A percentile compares a stretch with the other conserved stretches of the same genome.
phyloP scores from a whole-genome alignment of 2,888 invertebrate genomes.

The Polyommatus icarus region DNA sequence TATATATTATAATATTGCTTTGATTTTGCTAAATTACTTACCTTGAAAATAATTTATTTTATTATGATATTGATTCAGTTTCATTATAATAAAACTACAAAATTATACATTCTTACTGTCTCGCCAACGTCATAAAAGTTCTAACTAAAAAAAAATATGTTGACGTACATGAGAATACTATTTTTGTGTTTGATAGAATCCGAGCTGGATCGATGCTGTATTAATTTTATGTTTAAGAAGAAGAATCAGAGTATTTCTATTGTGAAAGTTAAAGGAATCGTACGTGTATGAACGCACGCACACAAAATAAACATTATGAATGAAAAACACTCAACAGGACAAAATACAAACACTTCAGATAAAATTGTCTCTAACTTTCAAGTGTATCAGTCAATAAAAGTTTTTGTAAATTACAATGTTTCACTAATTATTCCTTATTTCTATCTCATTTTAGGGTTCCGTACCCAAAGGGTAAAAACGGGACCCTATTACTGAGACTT shows the following conservation, averaged over 20 bases:
- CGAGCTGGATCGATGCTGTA: background rate
- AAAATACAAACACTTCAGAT: conserved; percentile 4
- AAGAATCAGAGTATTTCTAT: background rate
- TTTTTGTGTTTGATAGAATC: too few relatives aligned
- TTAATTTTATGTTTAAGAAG: background rate
- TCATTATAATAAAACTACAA: too few relatives aligned
- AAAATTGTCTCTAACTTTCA: background rate
- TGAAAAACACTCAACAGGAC: background rate
- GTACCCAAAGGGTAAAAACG: too few relatives aligned
- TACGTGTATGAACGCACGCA: conserved; percentile 4
- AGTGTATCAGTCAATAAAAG: background rate
- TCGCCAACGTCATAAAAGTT: too few relatives aligned
- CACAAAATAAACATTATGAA: conserved; percentile 18
- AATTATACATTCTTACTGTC: too few relatives aligned
- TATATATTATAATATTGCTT: background rate
- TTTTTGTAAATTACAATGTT: background rate
- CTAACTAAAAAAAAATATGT: too few relatives aligned
- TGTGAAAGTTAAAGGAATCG: background rate
- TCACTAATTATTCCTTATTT: background rate
- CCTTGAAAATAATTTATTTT: too few relatives aligned
- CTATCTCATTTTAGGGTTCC: background rate
- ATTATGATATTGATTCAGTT: too few relatives aligned
- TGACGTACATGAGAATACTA: too few relatives aligned
- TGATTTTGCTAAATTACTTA: too few relatives aligned
- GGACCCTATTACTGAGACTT: too few relatives aligned